Conservation (phyloP, 1,140 invertebrate genomes). For the Drosophila kohkoa region DNA sequence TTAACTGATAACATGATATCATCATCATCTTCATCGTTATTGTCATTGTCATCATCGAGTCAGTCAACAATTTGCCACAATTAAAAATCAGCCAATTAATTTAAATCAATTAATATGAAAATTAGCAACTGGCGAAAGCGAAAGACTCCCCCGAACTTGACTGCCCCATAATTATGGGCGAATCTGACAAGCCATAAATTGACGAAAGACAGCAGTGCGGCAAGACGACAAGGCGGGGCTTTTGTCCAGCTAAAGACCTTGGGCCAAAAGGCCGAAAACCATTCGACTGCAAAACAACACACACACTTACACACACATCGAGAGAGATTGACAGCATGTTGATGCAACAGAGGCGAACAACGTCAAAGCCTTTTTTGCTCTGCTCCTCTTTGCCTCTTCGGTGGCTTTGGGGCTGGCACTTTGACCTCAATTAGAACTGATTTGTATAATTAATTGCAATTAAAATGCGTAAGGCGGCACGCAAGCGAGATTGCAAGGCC, state of each 20-base stretch:
- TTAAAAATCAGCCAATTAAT: not conserved
- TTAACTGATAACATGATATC: slow-evolving; percentile 22
- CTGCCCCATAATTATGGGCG: not conserved
- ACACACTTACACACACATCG: not conserved
- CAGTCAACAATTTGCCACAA: not conserved
- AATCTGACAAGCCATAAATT: slow-evolving; percentile 46
- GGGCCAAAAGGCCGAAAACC: slow-evolving; percentile 30
- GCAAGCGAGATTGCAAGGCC: slow-evolving; percentile 17
- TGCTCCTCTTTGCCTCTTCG: not conserved
- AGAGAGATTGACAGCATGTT: slow-evolving; percentile 8
- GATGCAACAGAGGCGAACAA: slow-evolving; percentile 5
- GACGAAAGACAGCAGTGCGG: slow-evolving; percentile 20
- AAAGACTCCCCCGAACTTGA: not conserved
- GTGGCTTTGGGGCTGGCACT: slow-evolving; percentile 21
- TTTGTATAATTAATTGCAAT: slow-evolving; percentile 73
- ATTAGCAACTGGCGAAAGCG: not conserved
- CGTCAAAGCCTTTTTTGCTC: not conserved
- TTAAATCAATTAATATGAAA: slow-evolving; percentile 17
- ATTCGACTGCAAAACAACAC: slow-evolving; percentile 12
- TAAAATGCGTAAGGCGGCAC: slow-evolving; percentile 37
- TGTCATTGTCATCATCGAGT: not conserved
- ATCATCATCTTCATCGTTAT: not conserved
- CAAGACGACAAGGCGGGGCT: not conserved
- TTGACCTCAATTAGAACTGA: slow-evolving; percentile 67
- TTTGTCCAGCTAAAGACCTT: slow-evolving; percentile 13